Percentiles rank a stretch among this genome's conserved stretches.
phyloP scores from a whole-genome alignment of 2,888 invertebrate genomes.

The Nomada fucata region DNA sequence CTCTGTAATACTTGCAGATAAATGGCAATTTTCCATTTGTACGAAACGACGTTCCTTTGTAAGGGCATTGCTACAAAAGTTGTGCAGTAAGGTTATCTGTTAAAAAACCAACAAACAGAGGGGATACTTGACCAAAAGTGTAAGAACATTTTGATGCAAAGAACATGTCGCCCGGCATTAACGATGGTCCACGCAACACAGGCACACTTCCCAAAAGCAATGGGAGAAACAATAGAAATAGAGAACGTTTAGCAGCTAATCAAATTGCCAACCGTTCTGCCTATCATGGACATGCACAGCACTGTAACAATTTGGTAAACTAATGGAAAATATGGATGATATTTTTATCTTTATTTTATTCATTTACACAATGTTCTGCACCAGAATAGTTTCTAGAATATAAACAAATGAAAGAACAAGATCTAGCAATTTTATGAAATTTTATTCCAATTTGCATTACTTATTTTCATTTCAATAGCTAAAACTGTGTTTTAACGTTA shows the following conservation, averaged over 20 bases:
- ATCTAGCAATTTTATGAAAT: not conserved
- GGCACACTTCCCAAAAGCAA: conserved; percentile 82
- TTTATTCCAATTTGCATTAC: not conserved
- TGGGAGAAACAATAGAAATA: conserved; percentile 78
- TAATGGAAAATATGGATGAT: conserved; percentile 24
- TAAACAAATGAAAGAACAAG: not conserved
- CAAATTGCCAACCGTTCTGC: conserved; percentile 64
- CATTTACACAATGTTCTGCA: not conserved
- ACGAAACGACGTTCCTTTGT: conserved; percentile 13
- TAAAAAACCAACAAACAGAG: conserved; percentile 26
- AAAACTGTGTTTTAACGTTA: conserved; percentile 11
- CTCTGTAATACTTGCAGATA: conserved; percentile 39
- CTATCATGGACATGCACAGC: conserved; percentile 70
- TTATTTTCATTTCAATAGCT: not conserved
- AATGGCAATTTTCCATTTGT: not conserved
- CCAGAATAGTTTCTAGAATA: not conserved
- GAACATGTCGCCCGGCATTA: conserved; percentile 79
- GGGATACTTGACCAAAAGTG: conserved; percentile 37
- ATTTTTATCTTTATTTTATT: conserved; percentile 20
- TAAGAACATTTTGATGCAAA: conserved; percentile 31
- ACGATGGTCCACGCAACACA: conserved; percentile 78
- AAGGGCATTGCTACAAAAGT: conserved; percentile 24
- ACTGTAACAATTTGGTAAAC: conserved; percentile 80
- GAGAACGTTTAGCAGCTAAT: conserved; percentile 75
- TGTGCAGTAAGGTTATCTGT: conserved; percentile 54